Conservation (phyloP, 2,888 invertebrate genomes). For the Polydrusus tereticollis region DNA sequence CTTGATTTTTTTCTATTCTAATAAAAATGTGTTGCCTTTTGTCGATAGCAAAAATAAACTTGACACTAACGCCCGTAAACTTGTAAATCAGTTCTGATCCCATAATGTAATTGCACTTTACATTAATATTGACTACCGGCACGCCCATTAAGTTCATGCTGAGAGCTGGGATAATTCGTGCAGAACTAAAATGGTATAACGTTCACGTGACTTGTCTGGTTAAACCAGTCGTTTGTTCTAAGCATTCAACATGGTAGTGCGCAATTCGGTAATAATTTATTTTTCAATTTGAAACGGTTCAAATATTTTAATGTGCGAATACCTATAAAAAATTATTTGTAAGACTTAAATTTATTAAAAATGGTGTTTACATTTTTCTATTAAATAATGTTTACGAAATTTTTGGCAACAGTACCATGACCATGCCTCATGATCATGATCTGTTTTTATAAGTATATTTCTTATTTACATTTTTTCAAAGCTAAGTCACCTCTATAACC, state of each 20-base stretch:
- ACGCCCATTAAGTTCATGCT: slow-evolving; percentile 27
- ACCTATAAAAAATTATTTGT: no score
- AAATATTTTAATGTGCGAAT: no score
- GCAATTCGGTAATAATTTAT: slow-evolving; percentile 10
- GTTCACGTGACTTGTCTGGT: slow-evolving; percentile 17
- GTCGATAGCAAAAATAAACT: slow-evolving; percentile 17
- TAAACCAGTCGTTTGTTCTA: slow-evolving; percentile 10
- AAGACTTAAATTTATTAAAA: no score
- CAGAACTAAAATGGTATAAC: slow-evolving; percentile 30
- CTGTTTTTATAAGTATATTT: neutral
- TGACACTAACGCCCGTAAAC: slow-evolving; percentile 29
- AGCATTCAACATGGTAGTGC: neutral
- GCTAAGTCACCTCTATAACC: neutral
- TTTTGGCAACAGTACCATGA: neutral
- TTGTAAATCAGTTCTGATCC: slow-evolving; percentile 22
- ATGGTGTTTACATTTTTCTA: neutral
- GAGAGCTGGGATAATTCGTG: slow-evolving; percentile 31
- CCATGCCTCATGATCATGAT: neutral
- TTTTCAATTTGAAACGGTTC: neutral
- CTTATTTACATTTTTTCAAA: no score
- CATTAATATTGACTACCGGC: slow-evolving; percentile 34
- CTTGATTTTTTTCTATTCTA: neutral
- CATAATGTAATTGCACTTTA: slow-evolving; percentile 28
- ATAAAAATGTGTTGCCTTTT: neutral
- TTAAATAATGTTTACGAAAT: neutral